Evolutionary conservation across 2,797 vertebrate species (phyloP).

Genomic region (Pelobates cultripes): DNA sequence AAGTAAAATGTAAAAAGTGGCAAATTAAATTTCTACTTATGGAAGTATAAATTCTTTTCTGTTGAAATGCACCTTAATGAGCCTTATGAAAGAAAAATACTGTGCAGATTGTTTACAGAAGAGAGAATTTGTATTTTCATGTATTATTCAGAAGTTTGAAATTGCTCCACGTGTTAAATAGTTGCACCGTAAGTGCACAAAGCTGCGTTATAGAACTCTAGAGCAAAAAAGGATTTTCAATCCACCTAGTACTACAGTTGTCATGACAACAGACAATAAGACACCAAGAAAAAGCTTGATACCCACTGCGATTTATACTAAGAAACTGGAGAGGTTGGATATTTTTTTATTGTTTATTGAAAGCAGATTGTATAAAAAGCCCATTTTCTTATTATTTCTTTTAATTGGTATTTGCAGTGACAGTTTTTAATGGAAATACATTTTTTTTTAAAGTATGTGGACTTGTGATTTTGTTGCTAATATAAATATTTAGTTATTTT

Average conservation of each 20-base stretch:
- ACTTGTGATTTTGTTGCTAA: background rate
- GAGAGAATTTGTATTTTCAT: background rate
- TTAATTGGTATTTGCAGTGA: background rate
- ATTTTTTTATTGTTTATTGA: background rate
- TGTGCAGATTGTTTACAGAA: background rate
- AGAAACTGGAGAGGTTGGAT: background rate
- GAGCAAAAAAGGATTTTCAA: slow-evolving; percentile 15
- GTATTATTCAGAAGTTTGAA: background rate
- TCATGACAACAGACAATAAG: slow-evolving; percentile 31
- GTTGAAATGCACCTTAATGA: no score
- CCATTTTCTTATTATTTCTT: no score
- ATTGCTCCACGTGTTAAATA: background rate
- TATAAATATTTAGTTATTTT: background rate
- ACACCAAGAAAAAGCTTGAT: background rate
- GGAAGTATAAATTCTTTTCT: no score
- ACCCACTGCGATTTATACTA: background rate
- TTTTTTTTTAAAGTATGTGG: background rate
- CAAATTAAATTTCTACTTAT: no score
- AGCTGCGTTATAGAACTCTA: background rate
- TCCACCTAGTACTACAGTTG: slow-evolving; percentile 4
- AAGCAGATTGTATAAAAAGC: no score
- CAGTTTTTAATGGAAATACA: background rate
- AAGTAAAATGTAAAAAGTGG: no score
- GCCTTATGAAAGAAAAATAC: no score
- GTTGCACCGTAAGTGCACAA: slow-evolving; percentile 1